Percentiles rank a stretch among this genome's conserved stretches.
Conservation (phyloP, 2,113 vertebrate species). For the Neodontobutis hainanensis region DNA sequence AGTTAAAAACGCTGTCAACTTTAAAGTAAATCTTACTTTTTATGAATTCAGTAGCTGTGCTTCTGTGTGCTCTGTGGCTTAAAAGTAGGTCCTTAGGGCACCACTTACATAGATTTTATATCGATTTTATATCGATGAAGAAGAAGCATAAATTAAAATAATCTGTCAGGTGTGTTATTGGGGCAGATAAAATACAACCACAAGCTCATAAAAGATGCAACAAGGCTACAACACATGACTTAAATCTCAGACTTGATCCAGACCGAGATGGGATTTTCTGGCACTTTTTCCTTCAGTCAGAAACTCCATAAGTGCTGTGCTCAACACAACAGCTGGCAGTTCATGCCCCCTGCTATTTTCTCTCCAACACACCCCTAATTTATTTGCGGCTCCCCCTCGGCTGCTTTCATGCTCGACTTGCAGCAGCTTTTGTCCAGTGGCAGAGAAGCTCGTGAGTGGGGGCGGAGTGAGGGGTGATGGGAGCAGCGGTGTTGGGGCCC, state of each 20-base stretch:
- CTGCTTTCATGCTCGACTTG: slow-evolving; percentile 84
- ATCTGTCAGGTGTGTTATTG: slow-evolving; percentile 4
- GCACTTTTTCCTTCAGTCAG: slow-evolving; percentile 51
- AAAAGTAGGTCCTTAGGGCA: slow-evolving; percentile 1
- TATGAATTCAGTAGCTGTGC: slow-evolving; percentile 10
- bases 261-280: slow-evolving; percentile 67
- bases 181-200: not conserved
- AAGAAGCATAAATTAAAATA: not conserved
- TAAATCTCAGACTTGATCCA: slow-evolving; percentile 38
- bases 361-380: slow-evolving; percentile 62
- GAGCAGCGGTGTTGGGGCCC: slow-evolving; percentile 57
- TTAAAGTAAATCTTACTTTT: slow-evolving; percentile 5
- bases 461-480: slow-evolving; percentile 40
- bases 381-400: slow-evolving; percentile 53
- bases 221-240: slow-evolving; percentile 34
- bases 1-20: not conserved
- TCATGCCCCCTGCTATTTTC: slow-evolving; percentile 64
- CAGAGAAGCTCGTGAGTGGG: slow-evolving; percentile 61
- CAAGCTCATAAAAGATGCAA: slow-evolving; percentile 29
- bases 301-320: slow-evolving; percentile 66
- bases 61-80: not conserved
- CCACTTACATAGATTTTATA: not conserved
- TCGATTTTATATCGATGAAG: slow-evolving; percentile 4
- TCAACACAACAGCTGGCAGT: slow-evolving; percentile 86
- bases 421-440: slow-evolving; percentile 83